Evolutionary conservation across 53 echinoderm and acorn worm species (phyloP).

Genomic region (Temnopleurus reevesii): DNA sequence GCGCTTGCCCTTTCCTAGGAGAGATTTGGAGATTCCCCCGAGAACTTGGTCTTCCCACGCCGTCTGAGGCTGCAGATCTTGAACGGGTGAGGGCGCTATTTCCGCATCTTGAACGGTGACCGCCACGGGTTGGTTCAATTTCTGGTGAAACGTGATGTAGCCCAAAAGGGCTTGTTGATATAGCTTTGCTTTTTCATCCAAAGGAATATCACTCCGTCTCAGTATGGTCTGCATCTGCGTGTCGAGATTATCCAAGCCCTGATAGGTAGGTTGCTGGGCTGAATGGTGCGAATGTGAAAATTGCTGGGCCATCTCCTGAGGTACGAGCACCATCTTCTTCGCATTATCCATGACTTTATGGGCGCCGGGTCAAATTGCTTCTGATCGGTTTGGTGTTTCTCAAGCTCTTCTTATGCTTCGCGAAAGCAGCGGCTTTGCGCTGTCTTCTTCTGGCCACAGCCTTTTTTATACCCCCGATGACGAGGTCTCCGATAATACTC

Average conservation of each 20-base stretch:
- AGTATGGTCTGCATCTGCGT: slow-evolving; percentile 53
- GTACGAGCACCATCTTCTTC: background rate
- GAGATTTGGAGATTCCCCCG: too few species aligned
- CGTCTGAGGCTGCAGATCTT: too few species aligned
- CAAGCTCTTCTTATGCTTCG: background rate
- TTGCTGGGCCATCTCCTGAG: background rate
- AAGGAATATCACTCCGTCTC: slow-evolving; percentile 31
- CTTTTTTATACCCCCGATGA: background rate
- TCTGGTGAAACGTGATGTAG: slow-evolving; percentile 20
- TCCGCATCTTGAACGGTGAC: background rate
- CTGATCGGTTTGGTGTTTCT: too few species aligned
- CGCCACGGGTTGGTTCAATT: background rate
- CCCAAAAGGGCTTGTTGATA: slow-evolving; percentile 58
- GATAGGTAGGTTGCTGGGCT: slow-evolving; percentile 33
- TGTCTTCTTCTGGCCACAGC: background rate
- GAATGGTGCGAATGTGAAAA: background rate
- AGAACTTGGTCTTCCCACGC: too few species aligned
- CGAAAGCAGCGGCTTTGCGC: too few species aligned
- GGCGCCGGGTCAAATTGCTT: too few species aligned
- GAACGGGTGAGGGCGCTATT: too few species aligned
- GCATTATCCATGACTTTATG: background rate
- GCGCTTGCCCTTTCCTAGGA: background rate
- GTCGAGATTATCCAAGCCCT: slow-evolving; percentile 53
- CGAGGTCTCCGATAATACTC: slow-evolving; percentile 30
- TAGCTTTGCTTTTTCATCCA: slow-evolving; percentile 55